Evolutionary conservation across 2,113 vertebrate species (phyloP).

Genomic region (Cynopterus brachyotis): DNA sequence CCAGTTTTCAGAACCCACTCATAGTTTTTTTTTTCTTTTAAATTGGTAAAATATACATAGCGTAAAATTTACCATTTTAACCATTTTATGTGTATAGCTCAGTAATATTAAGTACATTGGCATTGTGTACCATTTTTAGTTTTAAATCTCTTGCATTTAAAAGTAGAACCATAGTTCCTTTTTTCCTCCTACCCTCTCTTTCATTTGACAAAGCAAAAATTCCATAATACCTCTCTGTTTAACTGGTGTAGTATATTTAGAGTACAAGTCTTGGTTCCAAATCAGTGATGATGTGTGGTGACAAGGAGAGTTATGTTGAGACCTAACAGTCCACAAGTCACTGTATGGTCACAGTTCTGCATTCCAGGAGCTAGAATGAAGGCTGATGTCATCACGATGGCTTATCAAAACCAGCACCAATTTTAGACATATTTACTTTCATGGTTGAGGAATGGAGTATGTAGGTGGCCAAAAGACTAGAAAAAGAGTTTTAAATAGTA

Average conservation of each 20-base stretch:
- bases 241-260: neutral
- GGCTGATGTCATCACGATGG: neutral
- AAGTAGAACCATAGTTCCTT: neutral
- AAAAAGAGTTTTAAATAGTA: neutral
- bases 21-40: neutral
- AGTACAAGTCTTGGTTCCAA: neutral
- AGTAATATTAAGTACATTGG: neutral
- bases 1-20: neutral
- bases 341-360: neutral
- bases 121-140: neutral
- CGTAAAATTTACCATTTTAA: neutral
- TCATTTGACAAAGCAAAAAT: neutral
- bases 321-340: neutral
- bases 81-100: neutral
- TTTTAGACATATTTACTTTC: conserved; percentile 57
- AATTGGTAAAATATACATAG: neutral
- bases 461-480: neutral
- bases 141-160: neutral
- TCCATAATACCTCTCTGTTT: neutral
- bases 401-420: conserved; percentile 42
- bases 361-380: neutral
- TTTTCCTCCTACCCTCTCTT: neutral
- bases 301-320: neutral
- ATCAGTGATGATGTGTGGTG: neutral
- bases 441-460: neutral